phyloP scores from a whole-genome alignment of 2,888 invertebrate species.

The Piscicola geometra region DNA sequence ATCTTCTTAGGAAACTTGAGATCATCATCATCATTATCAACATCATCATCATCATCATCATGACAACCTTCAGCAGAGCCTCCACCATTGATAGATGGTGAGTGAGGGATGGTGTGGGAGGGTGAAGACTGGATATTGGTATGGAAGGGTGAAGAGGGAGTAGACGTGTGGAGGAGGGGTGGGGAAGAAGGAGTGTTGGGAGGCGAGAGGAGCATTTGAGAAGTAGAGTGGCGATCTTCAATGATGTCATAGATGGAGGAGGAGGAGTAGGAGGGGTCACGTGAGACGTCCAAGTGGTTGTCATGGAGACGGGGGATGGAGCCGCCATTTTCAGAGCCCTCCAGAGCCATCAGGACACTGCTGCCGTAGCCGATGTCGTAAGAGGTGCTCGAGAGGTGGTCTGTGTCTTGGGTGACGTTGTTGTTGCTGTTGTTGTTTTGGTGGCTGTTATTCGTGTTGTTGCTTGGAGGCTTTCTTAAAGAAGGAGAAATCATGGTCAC shows the following conservation, averaged over 20 bases:
- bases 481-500: not conserved
- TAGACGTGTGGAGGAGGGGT: not conserved
- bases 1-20: conserved; percentile 25
- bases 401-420: conserved; percentile 3
- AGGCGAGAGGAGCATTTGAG: not conserved
- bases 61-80: not conserved
- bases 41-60: not conserved
- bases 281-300: not conserved
- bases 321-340: not conserved
- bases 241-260: conserved; percentile 32
- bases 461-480: not conserved
- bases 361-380: conserved; percentile 32
- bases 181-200: no score
- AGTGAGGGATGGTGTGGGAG: no score
- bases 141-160: no score
- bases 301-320: not conserved
- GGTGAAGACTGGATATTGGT: no score
- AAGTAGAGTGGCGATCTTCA: conserved; percentile 20
- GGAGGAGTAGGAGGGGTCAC: conserved; percentile 20
- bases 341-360: conserved; percentile 19
- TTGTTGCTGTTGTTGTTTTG: not conserved
- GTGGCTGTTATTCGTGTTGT: not conserved
- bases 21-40: not conserved
- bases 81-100: not conserved
- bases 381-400: conserved; percentile 27